phyloP scores from a whole-genome alignment of 2,888 invertebrate genomes.

The Erebia palarica region DNA sequence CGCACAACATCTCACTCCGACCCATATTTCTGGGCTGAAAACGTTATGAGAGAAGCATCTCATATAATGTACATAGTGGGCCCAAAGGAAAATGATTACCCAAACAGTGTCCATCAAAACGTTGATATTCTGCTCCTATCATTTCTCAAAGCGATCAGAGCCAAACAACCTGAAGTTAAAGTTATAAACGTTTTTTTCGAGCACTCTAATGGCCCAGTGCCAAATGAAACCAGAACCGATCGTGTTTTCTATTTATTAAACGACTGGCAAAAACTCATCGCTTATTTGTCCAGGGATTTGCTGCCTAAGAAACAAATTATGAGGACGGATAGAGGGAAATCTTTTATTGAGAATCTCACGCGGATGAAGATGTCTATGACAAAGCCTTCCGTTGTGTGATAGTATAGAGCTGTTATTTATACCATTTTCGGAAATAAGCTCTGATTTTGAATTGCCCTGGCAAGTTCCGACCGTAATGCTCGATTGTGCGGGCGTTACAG shows the following conservation, averaged over 20 bases:
- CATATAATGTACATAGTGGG: conserved; percentile 70
- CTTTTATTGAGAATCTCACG: conserved; percentile 66
- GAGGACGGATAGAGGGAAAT: conserved; percentile 66
- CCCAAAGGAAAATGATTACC: conserved; percentile 66
- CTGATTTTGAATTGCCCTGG: too few species aligned
- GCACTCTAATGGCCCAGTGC: conserved; percentile 63
- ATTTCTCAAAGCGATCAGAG: conserved; percentile 54
- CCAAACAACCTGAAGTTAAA: conserved; percentile 51
- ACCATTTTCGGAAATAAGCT: neutral
- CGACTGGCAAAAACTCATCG: conserved; percentile 72
- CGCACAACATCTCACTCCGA: conserved; percentile 61
- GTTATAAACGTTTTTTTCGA: conserved; percentile 69
- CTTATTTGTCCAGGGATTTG: conserved; percentile 67
- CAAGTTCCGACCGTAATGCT: too few species aligned
- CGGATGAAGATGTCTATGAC: conserved; percentile 66
- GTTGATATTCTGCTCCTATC: conserved; percentile 61
- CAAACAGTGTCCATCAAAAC: conserved; percentile 52
- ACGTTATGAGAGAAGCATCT: conserved; percentile 60
- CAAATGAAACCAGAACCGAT: conserved; percentile 61
- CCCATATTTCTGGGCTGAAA: conserved; percentile 69
- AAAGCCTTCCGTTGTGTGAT: conserved; percentile 17
- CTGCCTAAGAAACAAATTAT: conserved; percentile 65
- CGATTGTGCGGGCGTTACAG: too few species aligned
- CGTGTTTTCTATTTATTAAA: conserved; percentile 61
- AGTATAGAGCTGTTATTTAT: neutral